A percentile compares a stretch with the other conserved stretches of the same genome.
phyloP scores from a whole-genome alignment of 1,140 invertebrate species.

The Zaprionus camerounensis region DNA sequence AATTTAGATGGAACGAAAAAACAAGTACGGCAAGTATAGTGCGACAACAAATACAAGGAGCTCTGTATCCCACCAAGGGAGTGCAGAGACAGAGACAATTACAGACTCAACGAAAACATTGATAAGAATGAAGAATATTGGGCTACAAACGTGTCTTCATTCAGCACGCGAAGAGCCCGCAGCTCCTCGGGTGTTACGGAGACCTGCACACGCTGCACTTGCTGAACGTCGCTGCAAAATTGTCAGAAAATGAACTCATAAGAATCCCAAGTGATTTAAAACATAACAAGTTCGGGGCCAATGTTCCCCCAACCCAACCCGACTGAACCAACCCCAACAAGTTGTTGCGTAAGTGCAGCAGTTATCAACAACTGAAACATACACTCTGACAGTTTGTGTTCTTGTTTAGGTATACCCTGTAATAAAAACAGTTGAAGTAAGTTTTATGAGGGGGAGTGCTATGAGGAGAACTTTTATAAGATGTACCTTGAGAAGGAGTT shows the following conservation, averaged over 20 bases:
- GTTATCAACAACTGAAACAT: neutral
- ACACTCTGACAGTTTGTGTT: neutral
- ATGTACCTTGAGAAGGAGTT: no score
- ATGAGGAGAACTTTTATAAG: no score
- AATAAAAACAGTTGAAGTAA: neutral
- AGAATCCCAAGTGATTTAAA: neutral
- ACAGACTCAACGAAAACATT: slow-evolving; percentile 23
- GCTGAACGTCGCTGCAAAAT: slow-evolving; percentile 55
- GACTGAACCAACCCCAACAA: neutral
- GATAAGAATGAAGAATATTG: slow-evolving; percentile 36
- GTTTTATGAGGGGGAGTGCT: no score
- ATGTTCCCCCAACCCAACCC: neutral
- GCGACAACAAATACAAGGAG: neutral
- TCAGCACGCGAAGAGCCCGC: slow-evolving; percentile 59
- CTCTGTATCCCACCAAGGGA: neutral
- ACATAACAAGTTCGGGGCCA: neutral
- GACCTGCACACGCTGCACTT: slow-evolving; percentile 45
- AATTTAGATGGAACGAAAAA: slow-evolving; percentile 12
- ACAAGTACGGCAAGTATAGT: neutral
- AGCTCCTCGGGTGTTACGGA: slow-evolving; percentile 60
- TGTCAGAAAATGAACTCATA: slow-evolving; percentile 20
- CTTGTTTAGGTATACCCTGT: neutral
- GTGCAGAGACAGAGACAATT: neutral
- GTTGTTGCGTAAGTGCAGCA: neutral
- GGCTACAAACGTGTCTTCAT: slow-evolving; percentile 77